Evolutionary conservation across 2,888 invertebrate genomes (phyloP), one percentile per base, ranked within the genome.

Genomic region (Coelopa pilipes): DNA sequence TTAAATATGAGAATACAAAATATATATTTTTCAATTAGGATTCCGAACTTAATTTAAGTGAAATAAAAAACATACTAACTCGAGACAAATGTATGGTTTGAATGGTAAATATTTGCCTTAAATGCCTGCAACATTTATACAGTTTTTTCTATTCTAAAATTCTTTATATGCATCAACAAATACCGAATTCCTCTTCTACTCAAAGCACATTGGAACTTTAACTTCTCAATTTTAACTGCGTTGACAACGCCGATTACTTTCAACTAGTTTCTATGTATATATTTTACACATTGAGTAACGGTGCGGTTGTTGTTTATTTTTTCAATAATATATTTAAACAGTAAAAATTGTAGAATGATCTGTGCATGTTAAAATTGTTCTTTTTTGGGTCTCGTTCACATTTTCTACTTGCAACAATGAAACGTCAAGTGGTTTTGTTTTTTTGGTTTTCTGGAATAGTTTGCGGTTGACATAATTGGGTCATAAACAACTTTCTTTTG

Each of bases 41-140:
- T 17, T 19, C 57, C 57, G 17, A 57, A 57, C 57, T 57, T 57
- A 57, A 57, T 17, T 57, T 57, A 57, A 34, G 34, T 34, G 34
- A 34, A 34, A 34, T 34, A 34, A 34, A 34, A 34, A 4, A 34
- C 4, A 34, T 34, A 34, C 34, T 34, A 34, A 34, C 34, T 34
- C 34, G 34, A 34, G 34, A 34, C 7, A 34, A 34, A 34, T 34
- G 7, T 34, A 7, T 34, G 7, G 34, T 34, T 34, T 34, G 7
- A 34, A 34, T 34, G 34, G 7, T 34, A 34, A 34, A 34, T 34
- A 34, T 34, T 34, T 34, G 2, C 34, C 7, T 34, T 34, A 34
- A 59, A 59, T 19, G 24, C 19, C 24, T 59, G 57, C 57, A 59
- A 59, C 57, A 59, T 59, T 59, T 59, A 59, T 59, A 59, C 57